Evolutionary conservation across 2,888 invertebrate species (phyloP).

Genomic region (Andrena chrysosceles): DNA sequence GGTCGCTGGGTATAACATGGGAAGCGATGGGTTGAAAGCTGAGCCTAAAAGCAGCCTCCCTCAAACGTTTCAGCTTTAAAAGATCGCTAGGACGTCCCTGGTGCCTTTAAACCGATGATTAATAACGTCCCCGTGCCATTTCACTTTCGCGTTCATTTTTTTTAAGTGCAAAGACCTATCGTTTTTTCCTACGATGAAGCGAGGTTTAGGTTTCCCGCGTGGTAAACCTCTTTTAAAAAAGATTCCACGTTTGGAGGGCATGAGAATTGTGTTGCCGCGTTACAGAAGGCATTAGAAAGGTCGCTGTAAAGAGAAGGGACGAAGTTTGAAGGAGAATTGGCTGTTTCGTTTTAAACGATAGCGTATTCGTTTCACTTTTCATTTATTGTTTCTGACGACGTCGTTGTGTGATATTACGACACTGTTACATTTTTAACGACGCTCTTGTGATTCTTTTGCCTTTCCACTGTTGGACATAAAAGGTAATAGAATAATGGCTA

Average conservation of each 20-base stretch:
- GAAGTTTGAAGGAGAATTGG: not conserved
- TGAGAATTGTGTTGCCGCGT: constrained; percentile 10
- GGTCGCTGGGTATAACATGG: not conserved
- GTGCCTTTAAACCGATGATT: not conserved
- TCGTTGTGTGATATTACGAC: not conserved
- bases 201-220: not conserved
- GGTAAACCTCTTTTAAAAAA: not conserved
- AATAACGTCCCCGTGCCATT: too few species aligned
- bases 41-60: constrained; percentile 1
- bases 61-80: not conserved
- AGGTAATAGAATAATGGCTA: too few species aligned
- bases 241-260: not conserved
- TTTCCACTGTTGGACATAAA: too few species aligned
- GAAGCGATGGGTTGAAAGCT: not conserved
- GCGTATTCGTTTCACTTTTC: not conserved
- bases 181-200: not conserved
- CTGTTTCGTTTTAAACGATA: not conserved
- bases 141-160: not conserved
- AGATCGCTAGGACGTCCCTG: not conserved
- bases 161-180: not conserved
- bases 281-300: not conserved
- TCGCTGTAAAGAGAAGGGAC: not conserved
- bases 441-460: not conserved
- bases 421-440: not conserved
- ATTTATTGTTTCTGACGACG: not conserved